Evolutionary conservation across 92 coral and sea anemone species (phyloP).

Genomic region (Pocillopora meandrina): DNA sequence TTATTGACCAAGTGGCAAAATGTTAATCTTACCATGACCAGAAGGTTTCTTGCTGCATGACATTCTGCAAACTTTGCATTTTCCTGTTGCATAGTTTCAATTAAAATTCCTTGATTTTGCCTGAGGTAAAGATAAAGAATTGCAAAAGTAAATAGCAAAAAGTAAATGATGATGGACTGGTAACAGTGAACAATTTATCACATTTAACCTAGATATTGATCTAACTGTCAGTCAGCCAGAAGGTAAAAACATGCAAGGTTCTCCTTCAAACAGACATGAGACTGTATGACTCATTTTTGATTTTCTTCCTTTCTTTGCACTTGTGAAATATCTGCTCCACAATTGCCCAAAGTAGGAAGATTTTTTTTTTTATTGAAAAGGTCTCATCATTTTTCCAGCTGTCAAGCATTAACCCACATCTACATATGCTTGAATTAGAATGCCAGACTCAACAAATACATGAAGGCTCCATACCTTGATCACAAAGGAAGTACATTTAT

Average conservation of each 20-base stretch:
- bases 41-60: constrained; percentile 81
- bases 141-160: background rate
- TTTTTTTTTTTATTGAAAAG: background rate
- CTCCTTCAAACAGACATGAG: background rate
- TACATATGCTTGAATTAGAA: too few species aligned
- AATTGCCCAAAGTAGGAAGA: constrained; percentile 23
- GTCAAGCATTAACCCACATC: too few species aligned
- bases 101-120: constrained; percentile 92
- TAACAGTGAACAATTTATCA: too few species aligned
- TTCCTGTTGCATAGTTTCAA: constrained; percentile 98
- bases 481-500: too few species aligned
- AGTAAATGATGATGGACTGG: background rate
- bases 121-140: constrained; percentile 31
- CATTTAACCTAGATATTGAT: too few species aligned
- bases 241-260: background rate
- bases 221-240: constrained; percentile 7
- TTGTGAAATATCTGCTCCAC: constrained; percentile 10
- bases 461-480: too few species aligned
- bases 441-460: too few species aligned
- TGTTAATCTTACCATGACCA: constrained; percentile 66
- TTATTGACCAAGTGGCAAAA: background rate
- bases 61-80: constrained; percentile 91
- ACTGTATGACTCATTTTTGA: background rate
- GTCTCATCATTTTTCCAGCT: too few species aligned
- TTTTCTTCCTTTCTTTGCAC: constrained; percentile 23